phyloP scores from a whole-genome alignment of 2,888 invertebrate genomes.

The Charanyca ferruginea region DNA sequence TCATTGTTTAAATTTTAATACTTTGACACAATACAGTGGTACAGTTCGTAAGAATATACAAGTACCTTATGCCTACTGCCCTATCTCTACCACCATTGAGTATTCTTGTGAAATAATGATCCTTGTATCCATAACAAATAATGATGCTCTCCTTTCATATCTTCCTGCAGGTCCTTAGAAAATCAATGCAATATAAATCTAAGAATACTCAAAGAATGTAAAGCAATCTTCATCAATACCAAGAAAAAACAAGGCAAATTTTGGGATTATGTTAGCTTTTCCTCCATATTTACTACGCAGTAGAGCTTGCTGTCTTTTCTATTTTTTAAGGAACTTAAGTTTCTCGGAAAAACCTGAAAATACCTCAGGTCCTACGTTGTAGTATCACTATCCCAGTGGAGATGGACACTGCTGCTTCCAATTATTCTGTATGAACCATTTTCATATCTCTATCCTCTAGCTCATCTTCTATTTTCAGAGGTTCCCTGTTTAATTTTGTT shows the following conservation, averaged over 20 bases:
- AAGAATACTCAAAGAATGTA: not conserved
- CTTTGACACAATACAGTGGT: constrained; percentile 61
- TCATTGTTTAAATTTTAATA: constrained; percentile 68
- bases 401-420: no score
- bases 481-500: not conserved
- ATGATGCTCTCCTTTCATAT: not conserved
- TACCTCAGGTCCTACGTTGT: not conserved
- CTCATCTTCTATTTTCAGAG: no score
- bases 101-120: constrained; percentile 4
- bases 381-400: not conserved
- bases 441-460: not conserved
- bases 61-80: constrained; percentile 8
- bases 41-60: constrained; percentile 52
- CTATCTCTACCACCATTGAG: constrained; percentile 8
- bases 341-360: constrained; percentile 13
- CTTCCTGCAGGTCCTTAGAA: not conserved
- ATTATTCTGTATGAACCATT: no score
- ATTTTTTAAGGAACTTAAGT: constrained; percentile 1
- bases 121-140: not conserved
- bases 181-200: not conserved
- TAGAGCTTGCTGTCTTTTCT: not conserved
- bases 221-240: not conserved
- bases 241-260: not conserved
- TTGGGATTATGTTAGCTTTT: not conserved
- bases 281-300: not conserved